Conservation (phyloP, 1,140 invertebrate species). For the Chionoecetes opilio region DNA sequence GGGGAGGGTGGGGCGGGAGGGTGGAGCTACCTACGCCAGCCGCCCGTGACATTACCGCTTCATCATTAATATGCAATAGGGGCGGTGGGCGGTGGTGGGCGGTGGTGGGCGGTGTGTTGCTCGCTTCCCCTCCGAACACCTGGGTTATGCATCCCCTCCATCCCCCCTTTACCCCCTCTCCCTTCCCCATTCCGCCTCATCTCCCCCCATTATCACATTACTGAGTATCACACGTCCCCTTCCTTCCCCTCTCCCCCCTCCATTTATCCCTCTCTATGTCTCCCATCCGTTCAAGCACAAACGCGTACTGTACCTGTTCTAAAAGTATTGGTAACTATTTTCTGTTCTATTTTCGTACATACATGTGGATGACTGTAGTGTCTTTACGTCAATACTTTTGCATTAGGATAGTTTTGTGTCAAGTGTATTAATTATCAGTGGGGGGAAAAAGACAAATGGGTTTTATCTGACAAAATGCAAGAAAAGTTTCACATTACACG, state of each 20-base stretch:
- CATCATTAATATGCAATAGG: conserved; percentile 58
- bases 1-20: conserved; percentile 3
- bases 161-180: background rate
- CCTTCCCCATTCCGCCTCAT: background rate
- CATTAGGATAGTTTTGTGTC: too few relatives aligned
- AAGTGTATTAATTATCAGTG: too few relatives aligned
- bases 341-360: background rate
- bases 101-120: background rate
- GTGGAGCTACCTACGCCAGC: conserved; percentile 16
- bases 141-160: background rate
- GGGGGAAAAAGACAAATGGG: too few relatives aligned
- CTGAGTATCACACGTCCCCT: background rate
- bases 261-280: background rate
- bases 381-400: too few relatives aligned
- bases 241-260: background rate
- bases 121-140: conserved; percentile 1
- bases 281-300: background rate
- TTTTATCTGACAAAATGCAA: too few relatives aligned
- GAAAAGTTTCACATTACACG: too few relatives aligned
- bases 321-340: background rate
- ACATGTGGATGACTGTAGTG: too few relatives aligned
- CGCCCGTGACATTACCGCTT: conserved; percentile 50
- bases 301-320: background rate
- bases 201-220: conserved; percentile 21
- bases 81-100: background rate